These are phyloP conservation scores for Australoheros facetus DNA, from an alignment of 2,797 vertebrate species.

Conservation along the genomic window DNA sequence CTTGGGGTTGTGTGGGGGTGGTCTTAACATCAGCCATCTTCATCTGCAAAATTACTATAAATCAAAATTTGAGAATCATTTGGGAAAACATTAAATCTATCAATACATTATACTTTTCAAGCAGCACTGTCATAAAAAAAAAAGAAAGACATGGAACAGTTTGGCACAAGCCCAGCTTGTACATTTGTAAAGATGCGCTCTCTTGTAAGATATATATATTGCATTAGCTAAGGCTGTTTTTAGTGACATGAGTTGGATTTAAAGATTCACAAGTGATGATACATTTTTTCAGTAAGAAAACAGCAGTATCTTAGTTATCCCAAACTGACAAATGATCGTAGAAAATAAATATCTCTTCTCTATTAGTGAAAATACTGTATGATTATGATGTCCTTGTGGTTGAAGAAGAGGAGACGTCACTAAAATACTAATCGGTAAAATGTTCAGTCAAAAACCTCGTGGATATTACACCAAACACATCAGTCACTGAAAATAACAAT, in stretches of 20 bases:
- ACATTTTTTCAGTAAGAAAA: constrained; percentile 15
- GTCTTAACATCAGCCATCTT: background rate
- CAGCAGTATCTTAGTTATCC: constrained; percentile 7
- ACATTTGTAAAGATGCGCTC: constrained; percentile 41
- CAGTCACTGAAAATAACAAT: constrained; percentile 9
- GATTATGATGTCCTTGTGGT: constrained; percentile 30
- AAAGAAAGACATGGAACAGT: constrained; percentile 18
- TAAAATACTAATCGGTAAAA: constrained; percentile 67
- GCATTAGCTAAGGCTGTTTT: constrained; percentile 21
- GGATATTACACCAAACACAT: constrained; percentile 21
- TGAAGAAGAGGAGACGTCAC: background rate
- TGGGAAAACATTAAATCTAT: constrained; percentile 42
- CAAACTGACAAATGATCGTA: background rate
- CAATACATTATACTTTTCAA: constrained; percentile 44
- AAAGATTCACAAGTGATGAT: background rate
- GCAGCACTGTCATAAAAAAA: constrained; percentile 55
- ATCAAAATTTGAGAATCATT: constrained; percentile 26
- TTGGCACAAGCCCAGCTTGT: constrained; percentile 73
- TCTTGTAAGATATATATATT: background rate
- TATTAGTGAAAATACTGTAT: constrained; percentile 46
- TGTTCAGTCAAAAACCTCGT: constrained; percentile 46
- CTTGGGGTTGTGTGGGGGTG: background rate
- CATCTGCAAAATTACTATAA: constrained; percentile 14
- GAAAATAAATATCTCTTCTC: constrained; percentile 44
- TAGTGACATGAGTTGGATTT: constrained; percentile 2